Base-by-base conservation (phyloP, 2,797 vertebrate species). In the Xerus rutilus region DNA sequence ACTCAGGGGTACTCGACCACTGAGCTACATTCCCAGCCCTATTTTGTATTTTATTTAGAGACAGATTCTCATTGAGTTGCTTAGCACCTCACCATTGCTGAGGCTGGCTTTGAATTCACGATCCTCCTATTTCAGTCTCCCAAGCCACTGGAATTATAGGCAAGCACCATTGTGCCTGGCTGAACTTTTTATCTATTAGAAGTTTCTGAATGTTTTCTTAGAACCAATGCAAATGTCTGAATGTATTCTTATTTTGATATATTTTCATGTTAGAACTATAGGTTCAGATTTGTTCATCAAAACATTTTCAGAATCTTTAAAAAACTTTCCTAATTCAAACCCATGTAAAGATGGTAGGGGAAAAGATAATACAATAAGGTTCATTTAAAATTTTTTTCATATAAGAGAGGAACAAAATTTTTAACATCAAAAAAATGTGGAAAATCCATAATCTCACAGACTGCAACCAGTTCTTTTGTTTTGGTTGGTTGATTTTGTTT, bases 331-430 rank as follows among this genome's bases (percentile, higher is more conserved):
- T 32, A 84, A 0, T 52, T 96, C 87, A 47, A 73, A 86, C 49
- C 30, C n/a, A 94, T 14, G 39, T 69, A 67, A 91, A 93, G 73
- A 72, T 18, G 72, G 93, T 30, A 1, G 7, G 28, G 23, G 17
- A 14, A 39, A 96, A 70, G 30, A 54, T 35, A 77, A 95, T 76
- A 43, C 74, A 45, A 12, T 77, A 82, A 25, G 1, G 1, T 65
- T 65, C 28, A 39, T 52, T 69, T 35, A 64, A 77, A 45, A 83
- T 43, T 64, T 76, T 52, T 87, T 82, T 81, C 45, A 17, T 62
- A 15, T 39, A 52, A 78, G 89, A 86, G 86, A 74, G 12, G 67
- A 91, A 72, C 23, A 62, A 76, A 93, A 86, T 73, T 86, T 91
- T 94, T 78, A 65, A 65, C 49, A n/a, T n/a, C 62, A 59, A 62